These are phyloP conservation scores for Momotus momota DNA, from an alignment of 2,797 vertebrate genomes.

Conservation along the genomic window DNA sequence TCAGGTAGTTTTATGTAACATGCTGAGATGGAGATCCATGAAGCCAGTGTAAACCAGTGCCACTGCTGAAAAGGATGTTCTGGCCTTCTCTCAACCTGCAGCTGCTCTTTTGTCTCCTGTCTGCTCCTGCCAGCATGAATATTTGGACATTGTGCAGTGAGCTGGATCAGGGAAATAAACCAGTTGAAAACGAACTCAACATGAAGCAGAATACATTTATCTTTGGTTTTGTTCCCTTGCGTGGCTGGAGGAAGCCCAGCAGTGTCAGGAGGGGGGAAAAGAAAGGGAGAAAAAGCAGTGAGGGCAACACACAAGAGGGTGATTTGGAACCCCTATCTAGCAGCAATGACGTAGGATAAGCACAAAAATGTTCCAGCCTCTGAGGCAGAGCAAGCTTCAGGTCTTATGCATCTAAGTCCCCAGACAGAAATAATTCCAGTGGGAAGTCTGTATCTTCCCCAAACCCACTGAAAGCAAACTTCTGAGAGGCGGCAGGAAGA, in stretches of 20 bases:
- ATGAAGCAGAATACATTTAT: not conserved
- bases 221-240: not conserved
- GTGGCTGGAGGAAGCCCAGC: not conserved
- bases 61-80: not conserved
- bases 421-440: not conserved
- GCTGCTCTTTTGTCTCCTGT: not conserved
- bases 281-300: not conserved
- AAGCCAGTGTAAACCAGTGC: not conserved
- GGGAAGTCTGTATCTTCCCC: not conserved
- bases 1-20: not conserved
- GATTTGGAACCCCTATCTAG: rapidly evolving
- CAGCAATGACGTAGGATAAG: not conserved
- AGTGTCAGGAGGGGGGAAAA: not conserved
- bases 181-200: not conserved
- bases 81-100: not conserved
- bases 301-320: rapidly evolving
- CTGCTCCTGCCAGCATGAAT: not conserved
- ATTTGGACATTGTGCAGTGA: not conserved
- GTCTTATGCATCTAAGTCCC: not conserved
- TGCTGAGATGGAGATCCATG: not conserved
- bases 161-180: not conserved
- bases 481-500: not conserved
- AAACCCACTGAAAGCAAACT: not conserved
- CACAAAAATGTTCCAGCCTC: not conserved
- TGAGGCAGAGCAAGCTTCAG: not conserved